A percentile compares a stretch with the other conserved stretches of the same genome.
Evolutionary conservation across 2,113 vertebrate species (phyloP).

Genomic region (Scolopax mira): DNA sequence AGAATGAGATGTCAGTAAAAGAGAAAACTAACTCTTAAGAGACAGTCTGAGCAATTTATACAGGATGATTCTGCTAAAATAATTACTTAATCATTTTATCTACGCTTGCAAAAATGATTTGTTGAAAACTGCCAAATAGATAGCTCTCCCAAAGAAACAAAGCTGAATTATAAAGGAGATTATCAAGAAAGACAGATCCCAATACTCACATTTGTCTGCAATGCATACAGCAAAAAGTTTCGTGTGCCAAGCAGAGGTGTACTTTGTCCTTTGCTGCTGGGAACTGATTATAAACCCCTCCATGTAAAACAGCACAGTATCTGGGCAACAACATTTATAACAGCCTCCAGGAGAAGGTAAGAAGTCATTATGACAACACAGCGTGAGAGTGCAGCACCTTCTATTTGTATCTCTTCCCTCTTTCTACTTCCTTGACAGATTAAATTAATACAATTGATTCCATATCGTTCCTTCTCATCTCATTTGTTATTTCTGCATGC

Average conservation of each 20-base stretch:
- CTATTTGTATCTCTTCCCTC: neutral
- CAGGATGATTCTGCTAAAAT: neutral
- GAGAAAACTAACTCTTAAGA: neutral
- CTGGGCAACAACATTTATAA: neutral
- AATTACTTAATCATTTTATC: neutral
- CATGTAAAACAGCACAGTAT: neutral
- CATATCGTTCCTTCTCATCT: neutral
- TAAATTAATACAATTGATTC: neutral
- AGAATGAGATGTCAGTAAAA: neutral
- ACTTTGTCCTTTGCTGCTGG: neutral
- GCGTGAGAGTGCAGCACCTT: neutral
- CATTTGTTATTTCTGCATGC: neutral
- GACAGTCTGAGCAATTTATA: neutral
- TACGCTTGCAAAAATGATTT: neutral
- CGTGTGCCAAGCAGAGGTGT: neutral
- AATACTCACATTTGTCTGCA: neutral
- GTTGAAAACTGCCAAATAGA: neutral
- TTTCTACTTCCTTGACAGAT: neutral
- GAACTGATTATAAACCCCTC: neutral
- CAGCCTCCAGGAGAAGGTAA: neutral
- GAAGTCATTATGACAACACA: neutral
- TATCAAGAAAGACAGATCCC: neutral
- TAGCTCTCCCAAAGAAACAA: neutral
- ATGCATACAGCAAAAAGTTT: neutral
- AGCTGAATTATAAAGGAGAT: neutral